Evolutionary conservation across 2,888 invertebrate species (phyloP).

Genomic region (Chrysina gloriosa): DNA sequence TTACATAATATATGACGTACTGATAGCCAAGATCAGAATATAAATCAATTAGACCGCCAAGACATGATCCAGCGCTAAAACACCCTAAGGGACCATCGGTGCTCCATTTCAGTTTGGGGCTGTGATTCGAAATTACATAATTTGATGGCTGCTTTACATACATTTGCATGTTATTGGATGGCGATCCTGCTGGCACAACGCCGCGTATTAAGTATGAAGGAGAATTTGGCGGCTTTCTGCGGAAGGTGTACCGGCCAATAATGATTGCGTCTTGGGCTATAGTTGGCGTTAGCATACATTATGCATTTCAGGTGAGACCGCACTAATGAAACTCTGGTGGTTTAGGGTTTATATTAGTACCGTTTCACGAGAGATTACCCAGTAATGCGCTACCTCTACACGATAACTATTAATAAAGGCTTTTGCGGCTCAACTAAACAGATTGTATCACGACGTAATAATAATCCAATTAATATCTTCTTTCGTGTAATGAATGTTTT

Average conservation of each 20-base stretch:
- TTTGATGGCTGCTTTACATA: slow-evolving; percentile 63
- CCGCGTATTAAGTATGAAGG: slow-evolving; percentile 50
- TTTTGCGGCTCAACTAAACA: slow-evolving; percentile 15
- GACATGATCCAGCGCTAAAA: slow-evolving; percentile 51
- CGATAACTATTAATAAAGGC: slow-evolving; percentile 32
- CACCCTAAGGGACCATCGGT: slow-evolving; percentile 43
- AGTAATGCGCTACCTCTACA: not conserved
- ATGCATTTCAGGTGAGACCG: slow-evolving; percentile 36
- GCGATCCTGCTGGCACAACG: slow-evolving; percentile 42
- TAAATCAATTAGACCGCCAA: slow-evolving; percentile 55
- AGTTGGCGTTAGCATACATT: slow-evolving; percentile 32
- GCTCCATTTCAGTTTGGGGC: slow-evolving; percentile 37
- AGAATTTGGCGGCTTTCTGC: slow-evolving; percentile 32
- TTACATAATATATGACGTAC: slow-evolving; percentile 44
- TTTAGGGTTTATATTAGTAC: slow-evolving; percentile 32
- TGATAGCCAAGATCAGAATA: slow-evolving; percentile 44
- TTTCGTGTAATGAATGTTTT: not conserved
- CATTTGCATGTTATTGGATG: slow-evolving; percentile 63
- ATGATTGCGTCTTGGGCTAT: slow-evolving; percentile 31
- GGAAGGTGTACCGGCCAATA: slow-evolving; percentile 36
- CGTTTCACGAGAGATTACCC: slow-evolving; percentile 12
- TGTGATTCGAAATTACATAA: slow-evolving; percentile 61
- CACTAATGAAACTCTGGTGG: slow-evolving; percentile 29
- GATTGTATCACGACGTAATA: slow-evolving; percentile 17
- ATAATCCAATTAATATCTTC: slow-evolving; percentile 18